A percentile compares a stretch with the other conserved stretches of the same genome.
phyloP scores from a whole-genome alignment of 2,797 vertebrate genomes.

The Chiroxiphia lanceolata region DNA sequence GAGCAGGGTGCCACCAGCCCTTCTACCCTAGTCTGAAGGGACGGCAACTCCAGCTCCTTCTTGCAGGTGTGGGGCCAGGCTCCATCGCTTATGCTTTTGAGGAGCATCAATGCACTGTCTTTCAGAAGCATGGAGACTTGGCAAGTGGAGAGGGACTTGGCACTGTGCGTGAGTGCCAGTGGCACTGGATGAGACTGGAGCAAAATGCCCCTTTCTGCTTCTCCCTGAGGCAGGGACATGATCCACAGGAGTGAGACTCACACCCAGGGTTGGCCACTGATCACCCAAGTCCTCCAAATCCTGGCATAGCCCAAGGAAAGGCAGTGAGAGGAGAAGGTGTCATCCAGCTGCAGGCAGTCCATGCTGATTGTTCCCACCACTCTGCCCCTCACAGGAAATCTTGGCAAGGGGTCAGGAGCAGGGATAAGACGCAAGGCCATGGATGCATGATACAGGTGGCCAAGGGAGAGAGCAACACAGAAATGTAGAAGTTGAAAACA shows the following conservation, averaged over 20 bases:
- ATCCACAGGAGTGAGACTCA: background rate
- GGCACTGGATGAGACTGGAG: background rate
- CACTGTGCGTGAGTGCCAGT: background rate
- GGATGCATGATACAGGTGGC: no score
- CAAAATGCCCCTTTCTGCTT: background rate
- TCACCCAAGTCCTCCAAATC: background rate
- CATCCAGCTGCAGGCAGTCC: background rate
- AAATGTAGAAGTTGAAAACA: background rate
- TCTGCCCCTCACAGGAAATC: background rate
- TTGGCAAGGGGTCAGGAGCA: background rate
- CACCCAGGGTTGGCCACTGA: background rate
- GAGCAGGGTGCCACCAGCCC: no score
- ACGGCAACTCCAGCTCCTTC: background rate
- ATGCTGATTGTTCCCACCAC: background rate
- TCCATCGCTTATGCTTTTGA: background rate
- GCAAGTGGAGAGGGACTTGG: background rate
- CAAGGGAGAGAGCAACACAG: background rate
- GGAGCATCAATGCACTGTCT: fast-evolving
- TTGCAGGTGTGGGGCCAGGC: background rate
- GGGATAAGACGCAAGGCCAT: background rate
- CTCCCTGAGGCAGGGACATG: background rate
- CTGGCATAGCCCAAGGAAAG: background rate
- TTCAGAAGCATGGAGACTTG: background rate
- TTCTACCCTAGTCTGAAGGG: background rate
- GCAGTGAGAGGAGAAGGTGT: background rate